These are phyloP conservation scores for Eubasilissa splendida DNA, from an alignment of 2,888 invertebrate genomes.

Conservation along the genomic window DNA sequence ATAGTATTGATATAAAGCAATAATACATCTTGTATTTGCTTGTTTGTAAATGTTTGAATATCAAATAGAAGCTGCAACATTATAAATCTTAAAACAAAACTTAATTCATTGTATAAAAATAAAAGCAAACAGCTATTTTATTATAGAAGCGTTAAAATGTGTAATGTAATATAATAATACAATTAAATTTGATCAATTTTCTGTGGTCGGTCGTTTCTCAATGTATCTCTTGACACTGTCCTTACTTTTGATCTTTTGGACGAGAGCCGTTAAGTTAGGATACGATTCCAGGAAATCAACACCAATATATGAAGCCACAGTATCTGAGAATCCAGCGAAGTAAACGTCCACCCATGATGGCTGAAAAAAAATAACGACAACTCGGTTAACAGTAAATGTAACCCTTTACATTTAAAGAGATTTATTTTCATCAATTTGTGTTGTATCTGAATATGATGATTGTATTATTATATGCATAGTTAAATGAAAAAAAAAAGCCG, in stretches of 20 bases:
- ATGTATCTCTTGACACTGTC: conserved; percentile 62
- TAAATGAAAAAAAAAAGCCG: too few relatives aligned
- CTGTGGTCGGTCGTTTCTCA: conserved; percentile 60
- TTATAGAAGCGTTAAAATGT: too few relatives aligned
- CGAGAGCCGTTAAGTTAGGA: conserved; percentile 60
- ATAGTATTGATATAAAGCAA: too few relatives aligned
- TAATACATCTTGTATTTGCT: too few relatives aligned
- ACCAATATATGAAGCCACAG: conserved; percentile 60
- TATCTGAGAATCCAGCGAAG: conserved; percentile 65
- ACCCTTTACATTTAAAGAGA: background rate
- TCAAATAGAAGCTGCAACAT: too few relatives aligned
- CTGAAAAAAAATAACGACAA: conserved; percentile 60
- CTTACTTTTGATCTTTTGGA: conserved; percentile 60
- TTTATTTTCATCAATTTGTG: background rate
- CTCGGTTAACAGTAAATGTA: background rate
- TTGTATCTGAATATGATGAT: too few relatives aligned
- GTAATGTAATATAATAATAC: too few relatives aligned
- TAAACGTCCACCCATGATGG: conserved; percentile 68
- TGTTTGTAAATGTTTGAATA: too few relatives aligned
- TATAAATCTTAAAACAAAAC: too few relatives aligned
- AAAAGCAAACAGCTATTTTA: too few relatives aligned
- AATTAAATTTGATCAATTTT: background rate
- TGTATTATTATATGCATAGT: too few relatives aligned
- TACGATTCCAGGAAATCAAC: conserved; percentile 60
- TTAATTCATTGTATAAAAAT: too few relatives aligned